phyloP scores from a whole-genome alignment of 2,888 invertebrate genomes.

The Bedellia somnulentella region DNA sequence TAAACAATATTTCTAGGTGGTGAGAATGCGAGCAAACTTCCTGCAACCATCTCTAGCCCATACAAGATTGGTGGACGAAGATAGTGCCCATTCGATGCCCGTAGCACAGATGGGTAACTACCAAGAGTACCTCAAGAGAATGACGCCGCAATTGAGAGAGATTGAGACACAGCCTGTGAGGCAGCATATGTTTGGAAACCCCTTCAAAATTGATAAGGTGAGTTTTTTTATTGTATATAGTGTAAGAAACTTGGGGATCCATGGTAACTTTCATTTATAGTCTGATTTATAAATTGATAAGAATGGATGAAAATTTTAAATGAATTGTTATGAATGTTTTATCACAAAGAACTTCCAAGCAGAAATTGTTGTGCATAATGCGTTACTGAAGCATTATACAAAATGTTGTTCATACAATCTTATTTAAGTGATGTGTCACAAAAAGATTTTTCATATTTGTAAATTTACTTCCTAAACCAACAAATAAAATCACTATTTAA shows the following conservation, averaged over 20 bases:
- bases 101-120: constrained; percentile 99
- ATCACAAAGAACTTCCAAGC: too few relatives aligned
- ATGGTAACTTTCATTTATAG: background rate
- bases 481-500: too few relatives aligned
- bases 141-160: constrained; percentile 89
- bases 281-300: too few relatives aligned
- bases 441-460: too few relatives aligned
- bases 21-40: constrained; percentile 93
- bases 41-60: constrained; percentile 77
- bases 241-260: constrained; percentile 8
- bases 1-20: constrained; percentile 56
- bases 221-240: too few relatives aligned
- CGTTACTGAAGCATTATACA: too few relatives aligned
- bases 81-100: constrained; percentile 92
- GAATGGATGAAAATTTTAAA: too few relatives aligned
- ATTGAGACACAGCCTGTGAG: constrained; percentile 93
- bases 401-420: too few relatives aligned
- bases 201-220: constrained; percentile 98
- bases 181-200: constrained; percentile 99
- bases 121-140: constrained; percentile 95
- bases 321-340: too few relatives aligned
- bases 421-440: too few relatives aligned
- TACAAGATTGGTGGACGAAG: constrained; percentile 80
- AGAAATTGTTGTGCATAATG: too few relatives aligned
- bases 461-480: too few relatives aligned